Conservation (phyloP, 2,113 vertebrate genomes). For the Lucifuga dentata region DNA sequence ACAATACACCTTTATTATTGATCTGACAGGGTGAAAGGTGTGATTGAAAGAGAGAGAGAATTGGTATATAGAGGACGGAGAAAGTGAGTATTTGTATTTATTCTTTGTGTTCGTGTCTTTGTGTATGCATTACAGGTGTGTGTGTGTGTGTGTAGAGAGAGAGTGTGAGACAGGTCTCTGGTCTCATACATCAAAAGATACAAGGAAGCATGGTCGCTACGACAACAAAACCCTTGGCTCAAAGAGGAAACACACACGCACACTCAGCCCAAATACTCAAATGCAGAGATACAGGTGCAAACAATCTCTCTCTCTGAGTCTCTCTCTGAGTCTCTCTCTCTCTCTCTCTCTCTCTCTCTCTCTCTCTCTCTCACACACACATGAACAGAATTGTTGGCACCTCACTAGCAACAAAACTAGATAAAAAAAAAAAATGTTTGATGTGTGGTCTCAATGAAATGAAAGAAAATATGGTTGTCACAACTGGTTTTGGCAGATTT, state of each 20-base stretch:
- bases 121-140: not conserved
- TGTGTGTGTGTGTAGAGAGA: not conserved
- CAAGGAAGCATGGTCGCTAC: conserved; percentile 64
- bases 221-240: conserved; percentile 63
- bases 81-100: conserved; percentile 31
- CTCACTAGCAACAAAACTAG: too few species aligned
- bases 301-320: too few species aligned
- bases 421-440: too few species aligned
- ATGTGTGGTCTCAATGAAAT: too few species aligned
- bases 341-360: too few species aligned
- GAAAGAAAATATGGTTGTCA: too few species aligned
- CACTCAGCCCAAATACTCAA: conserved; percentile 42
- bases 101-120: conserved; percentile 13
- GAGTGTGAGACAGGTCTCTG: conserved; percentile 45
- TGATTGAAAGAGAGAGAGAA: conserved; percentile 43
- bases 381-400: too few species aligned
- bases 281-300: conserved; percentile 53
- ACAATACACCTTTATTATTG: conserved; percentile 74
- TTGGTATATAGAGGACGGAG: conserved; percentile 34
- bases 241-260: conserved; percentile 60
- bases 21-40: conserved; percentile 62
- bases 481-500: too few species aligned
- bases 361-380: conserved; percentile 10
- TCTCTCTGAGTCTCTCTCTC: too few species aligned
- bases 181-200: conserved; percentile 71